Conservation (phyloP, 2,113 vertebrate genomes). For the Micronisus gabar region DNA sequence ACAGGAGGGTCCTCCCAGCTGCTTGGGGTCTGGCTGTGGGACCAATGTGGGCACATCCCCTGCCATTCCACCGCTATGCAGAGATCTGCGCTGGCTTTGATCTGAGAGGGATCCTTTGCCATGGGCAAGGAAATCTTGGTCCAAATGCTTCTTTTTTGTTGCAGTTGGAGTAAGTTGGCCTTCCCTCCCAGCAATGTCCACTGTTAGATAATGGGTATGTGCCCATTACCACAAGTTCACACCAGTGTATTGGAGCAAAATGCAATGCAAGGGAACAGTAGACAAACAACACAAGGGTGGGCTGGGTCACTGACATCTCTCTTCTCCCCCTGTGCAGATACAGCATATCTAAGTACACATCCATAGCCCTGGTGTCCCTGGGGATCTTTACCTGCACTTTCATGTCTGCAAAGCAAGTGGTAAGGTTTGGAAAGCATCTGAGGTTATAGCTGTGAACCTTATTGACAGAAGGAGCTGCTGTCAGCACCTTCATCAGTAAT, state of each 20-base stretch:
- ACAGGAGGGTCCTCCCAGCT: not conserved
- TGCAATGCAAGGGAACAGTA: not conserved
- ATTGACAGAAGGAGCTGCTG: not conserved
- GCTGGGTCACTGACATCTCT: not conserved
- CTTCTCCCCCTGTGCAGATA: slow-evolving; percentile 77
- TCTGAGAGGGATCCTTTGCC: not conserved
- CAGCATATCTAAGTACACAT: slow-evolving; percentile 84
- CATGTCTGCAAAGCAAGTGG: slow-evolving; percentile 98
- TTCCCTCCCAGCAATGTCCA: not conserved
- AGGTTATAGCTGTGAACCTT: not conserved
- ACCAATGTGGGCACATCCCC: not conserved
- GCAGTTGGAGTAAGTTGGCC: not conserved
- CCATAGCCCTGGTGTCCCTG: slow-evolving; percentile 89
- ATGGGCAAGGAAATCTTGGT: not conserved
- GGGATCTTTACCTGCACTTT: slow-evolving; percentile 97
- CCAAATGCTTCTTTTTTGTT: not conserved
- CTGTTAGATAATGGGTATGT: rapidly evolving
- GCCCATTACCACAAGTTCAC: rapidly evolving
- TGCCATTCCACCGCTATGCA: not conserved
- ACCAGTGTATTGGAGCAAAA: not conserved
- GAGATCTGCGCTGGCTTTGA: rapidly evolving
- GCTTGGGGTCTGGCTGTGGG: not conserved
- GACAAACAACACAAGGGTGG: rapidly evolving
- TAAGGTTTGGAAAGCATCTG: slow-evolving; percentile 68
- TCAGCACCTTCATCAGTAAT: not conserved